Evolutionary conservation across 2,888 invertebrate species (phyloP), one percentile per base, ranked within the genome.

Genomic region (Lithophane semibrunnea): DNA sequence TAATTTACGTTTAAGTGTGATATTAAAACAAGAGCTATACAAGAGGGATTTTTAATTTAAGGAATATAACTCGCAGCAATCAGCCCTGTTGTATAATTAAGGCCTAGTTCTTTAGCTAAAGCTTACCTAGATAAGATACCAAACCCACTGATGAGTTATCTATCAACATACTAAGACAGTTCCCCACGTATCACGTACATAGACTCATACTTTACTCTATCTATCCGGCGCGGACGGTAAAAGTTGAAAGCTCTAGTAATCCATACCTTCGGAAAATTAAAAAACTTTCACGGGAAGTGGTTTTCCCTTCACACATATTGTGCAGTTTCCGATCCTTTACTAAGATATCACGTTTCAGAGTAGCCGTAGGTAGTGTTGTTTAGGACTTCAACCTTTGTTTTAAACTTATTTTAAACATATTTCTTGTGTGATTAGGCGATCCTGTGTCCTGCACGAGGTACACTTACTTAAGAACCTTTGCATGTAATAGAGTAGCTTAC

Each of bases 201-300:
- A 77, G 21, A 21, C 47, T 54, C 64, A 82, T 21, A 42, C 61
- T 54, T 9, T 7, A 47, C 37, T 54, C 47, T 13, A 4, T 7
- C n/a, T 64, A n/a, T 12, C 37, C 58, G 21, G 12, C 49, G 77
- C n/a, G 29, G 47, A 18, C 54, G 65, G 56, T 65, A n/a, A 21
- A 84, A 82, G 71, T 80, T 80, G 60, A 42, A 69, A 84, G 71
- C 75, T 71, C 82, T 47, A 78, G 68, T 84, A 84, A 80, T 65
- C 82, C 56, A 69, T 84, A 65, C 65, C 81, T 61, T 60, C 64
- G 65, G 71, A 12, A 82, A 84, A 82, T 80, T 84, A 82, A 82
- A 80, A 75, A 82, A 82, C 84, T 82, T 82, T 61, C 58, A n/a
- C 67, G 65, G 52, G n/a, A 68, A 75, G 37, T 66, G 24, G 60